These are phyloP conservation scores for Picathartes gymnocephalus DNA, from an alignment of 2,113 vertebrate genomes.

Conservation along the genomic window DNA sequence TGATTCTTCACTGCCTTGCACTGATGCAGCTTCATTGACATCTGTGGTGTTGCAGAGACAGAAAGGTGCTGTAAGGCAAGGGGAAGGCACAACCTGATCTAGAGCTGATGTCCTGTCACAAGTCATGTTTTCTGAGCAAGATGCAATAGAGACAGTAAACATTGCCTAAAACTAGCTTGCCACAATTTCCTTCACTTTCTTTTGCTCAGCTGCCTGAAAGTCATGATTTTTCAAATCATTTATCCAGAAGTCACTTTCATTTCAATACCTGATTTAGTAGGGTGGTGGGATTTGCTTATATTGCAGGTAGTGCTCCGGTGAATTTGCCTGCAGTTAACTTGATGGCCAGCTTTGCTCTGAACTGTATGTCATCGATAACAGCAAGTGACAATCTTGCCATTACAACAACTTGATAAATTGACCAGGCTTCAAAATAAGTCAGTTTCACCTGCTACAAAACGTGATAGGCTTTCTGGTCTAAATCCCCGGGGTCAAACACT, in stretches of 20 bases:
- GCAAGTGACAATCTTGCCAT: conserved; percentile 38
- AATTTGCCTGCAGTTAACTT: conserved; percentile 23
- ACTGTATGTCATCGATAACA: neutral
- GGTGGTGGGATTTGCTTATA: neutral
- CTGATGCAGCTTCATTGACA: neutral
- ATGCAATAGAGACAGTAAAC: neutral
- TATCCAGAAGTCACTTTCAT: neutral
- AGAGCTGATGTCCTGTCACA: neutral
- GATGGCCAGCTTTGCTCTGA: conserved; percentile 7
- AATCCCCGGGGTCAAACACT: neutral
- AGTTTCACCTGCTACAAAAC: neutral
- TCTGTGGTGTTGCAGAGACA: neutral
- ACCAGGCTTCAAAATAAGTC: conserved; percentile 25
- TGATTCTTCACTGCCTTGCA: neutral
- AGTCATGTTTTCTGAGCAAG: neutral
- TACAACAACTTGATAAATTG: conserved; percentile 36
- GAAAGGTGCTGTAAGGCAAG: neutral
- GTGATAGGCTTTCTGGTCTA: neutral
- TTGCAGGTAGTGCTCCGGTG: neutral
- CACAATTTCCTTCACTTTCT: neutral
- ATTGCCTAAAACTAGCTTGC: neutral
- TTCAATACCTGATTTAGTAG: neutral
- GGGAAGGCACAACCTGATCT: neutral
- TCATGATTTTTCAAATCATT: neutral
- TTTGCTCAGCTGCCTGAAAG: neutral